Base-by-base conservation (phyloP, 1,140 invertebrate genomes). In the roundworm (Caenorhabditis elegans) region DNA sequence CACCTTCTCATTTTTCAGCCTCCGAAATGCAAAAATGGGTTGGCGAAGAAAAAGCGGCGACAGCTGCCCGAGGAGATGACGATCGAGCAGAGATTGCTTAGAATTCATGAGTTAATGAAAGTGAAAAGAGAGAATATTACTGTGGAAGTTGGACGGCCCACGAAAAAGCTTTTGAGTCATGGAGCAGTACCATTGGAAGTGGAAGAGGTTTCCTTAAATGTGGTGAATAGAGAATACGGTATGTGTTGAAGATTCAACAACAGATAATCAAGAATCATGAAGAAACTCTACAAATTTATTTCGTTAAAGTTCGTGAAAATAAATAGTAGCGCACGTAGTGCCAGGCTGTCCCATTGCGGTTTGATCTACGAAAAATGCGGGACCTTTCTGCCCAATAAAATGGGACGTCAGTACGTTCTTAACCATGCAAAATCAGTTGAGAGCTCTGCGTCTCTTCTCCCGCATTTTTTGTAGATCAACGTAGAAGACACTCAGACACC, bases 71-170 rank as follows among this genome's bases (percentile, higher is more conserved):
- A 70, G n/a, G 34, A 70, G 11, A 36, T 70, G 60, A 39, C 60
- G 19, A 70, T 70, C n/a, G 60, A 70, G 34, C 60, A 70, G 34
- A 36, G 60, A 39, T 80, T 75, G 43, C 79, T 53, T 8, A 53
- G 77, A 53, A 53, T 78, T 78, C 77, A 78, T 43, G 60, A 78
- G 19, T 53, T 39, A 22, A 49, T 39, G 77, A 78, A 78, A 36
- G 34, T 17, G 77, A 78, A 39, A 78, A 2, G 31, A 11, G 11
- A 53, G 48, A 78, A 51, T 49, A 6, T 48, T 3, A 77, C 43
- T 2, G 34, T 39, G 3, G 47, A 39, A 19, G 46, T 51, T 19
- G 26, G 48, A 0, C n/a, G 22, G 53, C 60, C 17, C 10, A 31
- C 5, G 15, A 31, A 6, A 70, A 26, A 24, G 11, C 8, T 8